phyloP scores from a whole-genome alignment of 2,888 invertebrate species.

The Cantharis lateralis region DNA sequence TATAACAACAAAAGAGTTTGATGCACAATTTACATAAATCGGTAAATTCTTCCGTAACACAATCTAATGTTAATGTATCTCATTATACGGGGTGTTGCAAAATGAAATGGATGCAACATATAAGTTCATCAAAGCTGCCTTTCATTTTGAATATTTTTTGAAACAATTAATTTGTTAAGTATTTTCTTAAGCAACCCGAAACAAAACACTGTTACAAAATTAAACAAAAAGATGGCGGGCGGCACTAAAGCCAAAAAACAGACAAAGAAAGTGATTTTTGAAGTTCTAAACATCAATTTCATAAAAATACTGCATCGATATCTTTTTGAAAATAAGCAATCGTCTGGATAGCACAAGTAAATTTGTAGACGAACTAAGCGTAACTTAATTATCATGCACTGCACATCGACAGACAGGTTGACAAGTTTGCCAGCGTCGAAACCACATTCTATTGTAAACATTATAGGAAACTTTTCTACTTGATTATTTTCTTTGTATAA shows the following conservation, averaged over 20 bases:
- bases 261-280: too few relatives aligned
- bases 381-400: not conserved
- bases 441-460: not conserved
- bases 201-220: too few relatives aligned
- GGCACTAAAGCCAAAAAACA: too few relatives aligned
- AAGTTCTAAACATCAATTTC: too few relatives aligned
- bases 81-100: too few relatives aligned
- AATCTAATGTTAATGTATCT: not conserved
- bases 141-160: too few relatives aligned
- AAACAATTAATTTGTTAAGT: too few relatives aligned
- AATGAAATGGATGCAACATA: too few relatives aligned
- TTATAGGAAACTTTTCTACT: not conserved
- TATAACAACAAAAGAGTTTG: not conserved
- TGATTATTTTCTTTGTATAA: not conserved
- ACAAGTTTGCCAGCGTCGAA: constrained; percentile 1
- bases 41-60: not conserved
- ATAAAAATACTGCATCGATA: not conserved
- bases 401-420: not conserved
- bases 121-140: too few relatives aligned
- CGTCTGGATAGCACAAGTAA: not conserved
- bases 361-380: not conserved
- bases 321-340: not conserved
- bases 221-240: too few relatives aligned
- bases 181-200: too few relatives aligned
- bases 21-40: not conserved